Base-by-base conservation (phyloP, 2,113 vertebrate species). In the cattle (Bos taurus) region DNA sequence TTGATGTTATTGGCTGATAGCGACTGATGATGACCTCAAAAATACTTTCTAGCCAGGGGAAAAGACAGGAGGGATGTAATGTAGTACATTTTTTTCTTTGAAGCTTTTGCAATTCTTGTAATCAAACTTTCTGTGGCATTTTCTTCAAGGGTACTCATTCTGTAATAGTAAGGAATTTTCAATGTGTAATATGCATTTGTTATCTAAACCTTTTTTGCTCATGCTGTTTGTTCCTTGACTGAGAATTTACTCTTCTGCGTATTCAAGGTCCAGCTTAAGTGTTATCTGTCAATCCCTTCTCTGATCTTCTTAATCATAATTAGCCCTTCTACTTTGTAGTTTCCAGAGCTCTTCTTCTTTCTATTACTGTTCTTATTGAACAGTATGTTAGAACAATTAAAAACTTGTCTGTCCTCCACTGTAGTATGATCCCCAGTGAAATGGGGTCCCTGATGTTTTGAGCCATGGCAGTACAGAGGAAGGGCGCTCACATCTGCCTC, bases 151-250 rank as follows among this genome's bases (percentile, higher is more conserved):
- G 71, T 77, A 59, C 33, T 46, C 48, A 1, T 94, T 89, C 59
- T 94, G 1, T 96, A 94, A 60, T 85, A 85, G 56, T 85, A 60
- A 83, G 64, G 87, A 80, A 25, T 21, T 86, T 86, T 82, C 80
- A 91, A 46, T 74, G 40, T 87, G 16, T 57, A 77, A 78, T 90
- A 36, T 23, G 9, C 48, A 50, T 90, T 54, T 60, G 15, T 91
- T 91, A 67, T 96, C 56, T 85, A 57, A 96, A 67, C 36, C 25
- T 71, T 91, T 91, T 96, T 91, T 93, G 77, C 36, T 95, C 77
- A 88, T 93, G 64, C 36, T 74, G 0, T 88, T 83, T 91, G 17
- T 96, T 84, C 33, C 10, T 19, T 91, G 25, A 25, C 67, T 19
- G 26, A 77, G 81, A 94, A 54, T 90, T 16, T 94, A n/a, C 28